Conservation (phyloP, 2,888 invertebrate genomes). For the Copidosoma aretas region DNA sequence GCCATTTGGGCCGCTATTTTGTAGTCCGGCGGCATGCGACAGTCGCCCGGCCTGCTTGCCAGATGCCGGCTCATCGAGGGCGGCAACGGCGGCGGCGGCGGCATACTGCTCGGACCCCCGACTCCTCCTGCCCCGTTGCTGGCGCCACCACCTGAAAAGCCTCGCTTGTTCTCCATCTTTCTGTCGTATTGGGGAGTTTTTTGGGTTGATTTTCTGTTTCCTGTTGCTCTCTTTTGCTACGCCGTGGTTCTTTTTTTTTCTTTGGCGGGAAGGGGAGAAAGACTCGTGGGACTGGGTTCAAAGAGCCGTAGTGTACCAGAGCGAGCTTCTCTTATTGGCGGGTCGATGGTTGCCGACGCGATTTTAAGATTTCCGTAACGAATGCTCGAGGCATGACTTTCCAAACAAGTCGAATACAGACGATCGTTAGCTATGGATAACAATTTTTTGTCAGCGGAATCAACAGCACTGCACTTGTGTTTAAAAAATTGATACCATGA, state of each 20-base stretch:
- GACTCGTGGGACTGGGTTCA: too few species aligned
- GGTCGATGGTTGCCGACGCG: too few species aligned
- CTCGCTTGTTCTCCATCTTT: slow-evolving; percentile 36
- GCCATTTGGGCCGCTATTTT: slow-evolving; percentile 87
- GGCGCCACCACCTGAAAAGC: slow-evolving; percentile 60
- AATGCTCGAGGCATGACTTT: too few species aligned
- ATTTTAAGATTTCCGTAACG: too few species aligned
- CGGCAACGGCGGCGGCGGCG: slow-evolving; percentile 52
- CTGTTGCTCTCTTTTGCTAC: not conserved
- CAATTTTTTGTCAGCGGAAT: too few species aligned
- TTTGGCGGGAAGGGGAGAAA: too few species aligned
- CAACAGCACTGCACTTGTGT: too few species aligned
- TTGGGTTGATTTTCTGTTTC: not conserved
- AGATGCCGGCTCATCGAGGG: slow-evolving; percentile 49
- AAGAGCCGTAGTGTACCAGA: too few species aligned
- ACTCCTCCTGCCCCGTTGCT: slow-evolving; percentile 54
- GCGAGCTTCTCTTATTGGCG: too few species aligned
- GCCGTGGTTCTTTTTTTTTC: not conserved
- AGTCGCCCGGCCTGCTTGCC: slow-evolving; percentile 38
- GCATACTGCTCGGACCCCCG: slow-evolving; percentile 52
- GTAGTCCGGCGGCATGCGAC: slow-evolving; percentile 74
- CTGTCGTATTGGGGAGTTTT: slow-evolving; percentile 7
- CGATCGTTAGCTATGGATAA: too few species aligned
- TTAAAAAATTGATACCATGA: too few species aligned
- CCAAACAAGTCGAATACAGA: too few species aligned